Base-by-base conservation (phyloP, 2,113 vertebrate species). In the Prunella himalayana region DNA sequence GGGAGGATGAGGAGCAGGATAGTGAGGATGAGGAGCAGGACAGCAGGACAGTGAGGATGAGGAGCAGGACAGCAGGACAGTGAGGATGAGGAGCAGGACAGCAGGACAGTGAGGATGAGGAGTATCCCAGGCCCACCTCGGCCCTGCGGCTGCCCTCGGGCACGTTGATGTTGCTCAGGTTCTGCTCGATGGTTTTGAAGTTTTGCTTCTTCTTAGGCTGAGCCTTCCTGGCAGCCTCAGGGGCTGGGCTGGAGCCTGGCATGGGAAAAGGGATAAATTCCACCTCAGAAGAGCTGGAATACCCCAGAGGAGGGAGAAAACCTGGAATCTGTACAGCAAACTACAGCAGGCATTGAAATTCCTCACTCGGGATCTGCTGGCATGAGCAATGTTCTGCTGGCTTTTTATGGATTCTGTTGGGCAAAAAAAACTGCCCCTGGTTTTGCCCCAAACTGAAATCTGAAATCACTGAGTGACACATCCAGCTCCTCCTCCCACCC, bases 141-240 rank as follows among this genome's bases (percentile, higher is more conserved):
- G 97, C 98, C 87, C 97, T 98, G 69, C 97, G 98, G 81, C 98
- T 98, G 1, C 97, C 96, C 66, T 98, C 98, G 0, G 98, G 86
- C 42, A 97, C 91, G 4, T 99, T 99, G 95, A 99, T 98, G 97
- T 98, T 99, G 82, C 95, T 98, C 84, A 99, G 51, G 86, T 99
- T 99, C 88, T 98, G 97, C 96, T 99, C 99, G 2, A 99, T 98
- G 2, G 99, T 99, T 96, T 98, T 98, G 84, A 90, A 31, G 4
- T 96, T 79, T 63, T 98, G 96, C 92, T 98, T 99, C 95, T 98
- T 99, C 92, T 96, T 99, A 68, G 97, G 98, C 10, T 96, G 86
- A 33, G 73, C 81, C 81, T 97, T 99, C 93, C 97, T 98, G 47
- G 82, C 44, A 19, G 60, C 87, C 37, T 94, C 94, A 2, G 61